Evolutionary conservation across 2,797 vertebrate genomes (phyloP).

Genomic region (Gymnocypris eckloni): DNA sequence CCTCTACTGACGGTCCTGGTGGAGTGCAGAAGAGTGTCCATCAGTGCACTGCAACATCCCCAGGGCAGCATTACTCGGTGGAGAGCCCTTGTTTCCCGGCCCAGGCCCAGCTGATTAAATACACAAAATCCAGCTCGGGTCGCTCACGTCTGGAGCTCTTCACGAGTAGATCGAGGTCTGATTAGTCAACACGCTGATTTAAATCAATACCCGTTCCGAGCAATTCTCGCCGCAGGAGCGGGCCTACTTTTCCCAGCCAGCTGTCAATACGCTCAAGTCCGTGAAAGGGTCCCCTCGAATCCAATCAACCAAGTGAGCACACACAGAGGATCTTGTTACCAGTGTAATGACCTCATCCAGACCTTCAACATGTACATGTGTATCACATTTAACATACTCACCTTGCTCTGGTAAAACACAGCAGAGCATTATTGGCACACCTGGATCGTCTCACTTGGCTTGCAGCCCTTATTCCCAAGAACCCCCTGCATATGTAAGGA

Average conservation of each 20-base stretch:
- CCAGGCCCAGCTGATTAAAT: slow-evolving; percentile 66
- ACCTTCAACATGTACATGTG: slow-evolving; percentile 38
- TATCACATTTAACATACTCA: slow-evolving; percentile 25
- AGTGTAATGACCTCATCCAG: slow-evolving; percentile 32
- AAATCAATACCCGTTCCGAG: slow-evolving; percentile 52
- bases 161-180: slow-evolving; percentile 49
- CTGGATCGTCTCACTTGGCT: slow-evolving; percentile 35
- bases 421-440: neutral
- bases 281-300: slow-evolving; percentile 38
- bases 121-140: slow-evolving; percentile 44
- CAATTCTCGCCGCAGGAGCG: slow-evolving; percentile 27
- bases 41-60: slow-evolving; percentile 57
- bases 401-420: slow-evolving; percentile 40
- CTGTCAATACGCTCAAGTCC: slow-evolving; percentile 49
- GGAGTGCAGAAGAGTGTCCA: slow-evolving; percentile 56
- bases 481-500: neutral
- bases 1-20: slow-evolving; percentile 56
- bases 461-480: neutral
- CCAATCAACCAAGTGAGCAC: slow-evolving; percentile 36
- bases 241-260: slow-evolving; percentile 39
- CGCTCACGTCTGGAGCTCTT: slow-evolving; percentile 36
- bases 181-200: slow-evolving; percentile 50
- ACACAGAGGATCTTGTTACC: slow-evolving; percentile 55
- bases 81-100: slow-evolving; percentile 52
- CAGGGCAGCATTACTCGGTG: slow-evolving; percentile 55